Evolutionary conservation across 2,797 vertebrate genomes (phyloP).

Genomic region (Lemur catta): DNA sequence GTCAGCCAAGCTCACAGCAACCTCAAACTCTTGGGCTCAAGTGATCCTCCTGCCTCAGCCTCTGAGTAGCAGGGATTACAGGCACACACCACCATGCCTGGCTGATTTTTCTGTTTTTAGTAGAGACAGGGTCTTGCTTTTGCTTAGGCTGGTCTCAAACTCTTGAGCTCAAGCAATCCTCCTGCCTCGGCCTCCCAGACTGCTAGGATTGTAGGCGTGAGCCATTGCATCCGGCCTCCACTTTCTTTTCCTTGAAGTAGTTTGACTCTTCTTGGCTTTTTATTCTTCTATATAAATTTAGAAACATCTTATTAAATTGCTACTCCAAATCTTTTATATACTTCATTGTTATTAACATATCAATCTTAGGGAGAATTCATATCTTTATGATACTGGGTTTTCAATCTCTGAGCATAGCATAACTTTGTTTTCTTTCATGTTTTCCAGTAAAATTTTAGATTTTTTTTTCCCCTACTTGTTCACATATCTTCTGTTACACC

Average conservation of each 20-base stretch:
- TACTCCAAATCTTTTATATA: neutral
- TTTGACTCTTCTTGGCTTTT: neutral
- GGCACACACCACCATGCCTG: too few species aligned
- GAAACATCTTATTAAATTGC: conserved; percentile 21
- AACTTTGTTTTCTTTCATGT: neutral
- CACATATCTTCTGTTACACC: conserved; percentile 16
- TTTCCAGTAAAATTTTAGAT: neutral
- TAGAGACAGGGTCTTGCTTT: too few species aligned
- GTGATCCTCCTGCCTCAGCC: too few species aligned
- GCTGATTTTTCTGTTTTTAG: too few species aligned
- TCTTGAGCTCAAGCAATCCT: too few species aligned
- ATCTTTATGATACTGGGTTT: conserved; percentile 6
- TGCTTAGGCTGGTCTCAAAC: too few species aligned
- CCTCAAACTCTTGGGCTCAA: too few species aligned
- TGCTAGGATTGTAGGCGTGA: too few species aligned
- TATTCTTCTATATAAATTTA: neutral
- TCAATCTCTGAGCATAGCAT: neutral
- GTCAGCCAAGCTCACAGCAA: too few species aligned
- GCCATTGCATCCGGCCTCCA: too few species aligned
- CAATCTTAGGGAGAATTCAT: neutral
- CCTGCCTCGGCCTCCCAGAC: too few species aligned
- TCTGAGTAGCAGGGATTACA: too few species aligned
- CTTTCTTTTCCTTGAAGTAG: neutral
- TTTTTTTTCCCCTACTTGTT: neutral
- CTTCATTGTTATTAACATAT: neutral